Conservation (phyloP, 2,888 invertebrate species). For the Arctia plantaginis region DNA sequence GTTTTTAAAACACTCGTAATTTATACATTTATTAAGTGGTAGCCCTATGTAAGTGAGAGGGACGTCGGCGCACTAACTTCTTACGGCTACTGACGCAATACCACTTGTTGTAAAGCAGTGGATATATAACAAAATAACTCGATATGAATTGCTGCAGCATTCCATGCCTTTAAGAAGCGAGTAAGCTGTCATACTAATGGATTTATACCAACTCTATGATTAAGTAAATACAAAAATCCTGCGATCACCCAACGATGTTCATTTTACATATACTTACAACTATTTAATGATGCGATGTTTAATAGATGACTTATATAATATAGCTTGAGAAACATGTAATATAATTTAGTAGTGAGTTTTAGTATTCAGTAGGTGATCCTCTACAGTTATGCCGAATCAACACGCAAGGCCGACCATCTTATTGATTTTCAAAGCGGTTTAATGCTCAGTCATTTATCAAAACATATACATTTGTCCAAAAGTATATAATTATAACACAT, state of each 20-base stretch:
- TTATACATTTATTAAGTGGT: too few relatives aligned
- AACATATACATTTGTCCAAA: conserved; percentile 27
- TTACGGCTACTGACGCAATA: conserved; percentile 73
- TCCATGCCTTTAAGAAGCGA: conserved; percentile 62
- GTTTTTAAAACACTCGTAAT: too few relatives aligned
- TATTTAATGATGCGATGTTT: conserved; percentile 23
- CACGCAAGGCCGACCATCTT: conserved; percentile 43
- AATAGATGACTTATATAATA: conserved; percentile 19
- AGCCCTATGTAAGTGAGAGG: conserved; percentile 74
- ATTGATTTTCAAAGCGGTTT: conserved; percentile 46
- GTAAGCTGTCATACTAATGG: conserved; percentile 60
- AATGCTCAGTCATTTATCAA: conserved; percentile 50
- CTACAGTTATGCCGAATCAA: conserved; percentile 31
- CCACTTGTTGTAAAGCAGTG: conserved; percentile 60
- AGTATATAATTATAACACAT: conserved; percentile 43
- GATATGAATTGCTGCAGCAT: conserved; percentile 67
- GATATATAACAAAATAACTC: conserved; percentile 68
- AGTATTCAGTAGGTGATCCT: conserved; percentile 24
- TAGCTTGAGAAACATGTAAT: conserved; percentile 39
- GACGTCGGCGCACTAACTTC: conserved; percentile 53
- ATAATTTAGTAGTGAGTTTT: conserved; percentile 37
- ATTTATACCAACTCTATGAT: conserved; percentile 47
- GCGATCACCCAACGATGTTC: background rate
- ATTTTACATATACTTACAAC: conserved; percentile 5
- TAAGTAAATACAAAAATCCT: conserved; percentile 27